phyloP scores from a whole-genome alignment of 2,888 invertebrate genomes.

The Hypena proboscidalis region DNA sequence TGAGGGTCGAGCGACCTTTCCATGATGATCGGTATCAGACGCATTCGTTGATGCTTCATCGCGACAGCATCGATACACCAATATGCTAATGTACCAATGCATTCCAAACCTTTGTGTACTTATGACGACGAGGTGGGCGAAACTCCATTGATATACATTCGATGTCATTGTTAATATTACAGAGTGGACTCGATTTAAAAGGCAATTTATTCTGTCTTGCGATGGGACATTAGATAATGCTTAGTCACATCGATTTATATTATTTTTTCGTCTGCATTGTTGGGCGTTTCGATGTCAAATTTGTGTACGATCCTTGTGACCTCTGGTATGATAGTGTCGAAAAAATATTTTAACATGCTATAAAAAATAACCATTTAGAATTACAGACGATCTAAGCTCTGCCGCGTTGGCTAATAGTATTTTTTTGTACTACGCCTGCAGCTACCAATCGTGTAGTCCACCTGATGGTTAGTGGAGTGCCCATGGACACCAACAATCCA shows the following conservation, averaged over 20 bases:
- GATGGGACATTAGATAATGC: slow-evolving; percentile 74
- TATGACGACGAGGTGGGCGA: slow-evolving; percentile 83
- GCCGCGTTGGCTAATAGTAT: too few relatives aligned
- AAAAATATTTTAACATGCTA: slow-evolving; percentile 20
- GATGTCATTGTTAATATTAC: slow-evolving; percentile 77
- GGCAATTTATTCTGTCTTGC: slow-evolving; percentile 72
- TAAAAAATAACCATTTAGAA: too few relatives aligned
- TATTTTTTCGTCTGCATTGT: slow-evolving; percentile 44
- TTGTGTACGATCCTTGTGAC: slow-evolving; percentile 46
- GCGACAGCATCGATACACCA: slow-evolving; percentile 76
- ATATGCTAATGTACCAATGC: slow-evolving; percentile 74
- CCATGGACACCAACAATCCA: too few relatives aligned
- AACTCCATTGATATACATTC: slow-evolving; percentile 80
- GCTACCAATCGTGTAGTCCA: too few relatives aligned
- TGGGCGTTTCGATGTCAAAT: slow-evolving; percentile 45
- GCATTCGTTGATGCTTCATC: slow-evolving; percentile 69
- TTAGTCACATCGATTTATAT: slow-evolving; percentile 59
- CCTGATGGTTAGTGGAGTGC: too few relatives aligned
- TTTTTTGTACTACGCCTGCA: too few relatives aligned
- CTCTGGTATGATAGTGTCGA: slow-evolving; percentile 29
- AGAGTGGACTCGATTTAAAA: slow-evolving; percentile 74
- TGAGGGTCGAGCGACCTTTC: slow-evolving; percentile 72
- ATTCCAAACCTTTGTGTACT: slow-evolving; percentile 78
- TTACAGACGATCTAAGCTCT: too few relatives aligned
- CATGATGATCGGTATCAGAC: slow-evolving; percentile 73